Evolutionary conservation across 2,797 vertebrate genomes (phyloP).

Genomic region (Leptodactylus fallax): DNA sequence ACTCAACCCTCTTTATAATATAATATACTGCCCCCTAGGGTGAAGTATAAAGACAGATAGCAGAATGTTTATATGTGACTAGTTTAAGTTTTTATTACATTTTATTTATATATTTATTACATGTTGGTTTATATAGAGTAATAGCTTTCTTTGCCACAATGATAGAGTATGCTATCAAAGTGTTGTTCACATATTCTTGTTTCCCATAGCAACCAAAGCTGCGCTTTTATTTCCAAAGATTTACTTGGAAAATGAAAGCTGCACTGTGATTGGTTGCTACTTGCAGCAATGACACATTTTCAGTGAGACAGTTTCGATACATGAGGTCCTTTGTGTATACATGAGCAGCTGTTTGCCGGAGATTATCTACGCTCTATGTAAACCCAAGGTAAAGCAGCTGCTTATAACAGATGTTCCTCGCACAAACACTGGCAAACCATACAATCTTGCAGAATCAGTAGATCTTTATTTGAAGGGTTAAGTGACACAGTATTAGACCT

Average conservation of each 20-base stretch:
- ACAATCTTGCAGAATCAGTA: not conserved
- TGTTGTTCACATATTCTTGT: not conserved
- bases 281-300: not conserved
- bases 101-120: too few relatives aligned
- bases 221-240: not conserved
- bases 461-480: not conserved
- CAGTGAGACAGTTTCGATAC: not conserved
- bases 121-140: too few relatives aligned
- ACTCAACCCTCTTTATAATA: too few relatives aligned
- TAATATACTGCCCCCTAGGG: too few relatives aligned
- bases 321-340: not conserved
- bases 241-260: not conserved
- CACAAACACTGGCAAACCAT: not conserved
- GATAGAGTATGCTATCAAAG: too few relatives aligned
- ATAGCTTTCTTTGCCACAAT: too few relatives aligned
- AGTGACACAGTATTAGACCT: not conserved
- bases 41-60: too few relatives aligned
- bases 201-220: not conserved
- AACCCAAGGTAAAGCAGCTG: constrained; percentile 15
- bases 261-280: not conserved
- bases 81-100: too few relatives aligned
- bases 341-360: constrained; percentile 8
- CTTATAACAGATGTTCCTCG: not conserved
- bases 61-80: too few relatives aligned
- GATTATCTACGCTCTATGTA: not conserved